Conservation (phyloP, 1,140 invertebrate genomes). For the Bathynomus jamesi region DNA sequence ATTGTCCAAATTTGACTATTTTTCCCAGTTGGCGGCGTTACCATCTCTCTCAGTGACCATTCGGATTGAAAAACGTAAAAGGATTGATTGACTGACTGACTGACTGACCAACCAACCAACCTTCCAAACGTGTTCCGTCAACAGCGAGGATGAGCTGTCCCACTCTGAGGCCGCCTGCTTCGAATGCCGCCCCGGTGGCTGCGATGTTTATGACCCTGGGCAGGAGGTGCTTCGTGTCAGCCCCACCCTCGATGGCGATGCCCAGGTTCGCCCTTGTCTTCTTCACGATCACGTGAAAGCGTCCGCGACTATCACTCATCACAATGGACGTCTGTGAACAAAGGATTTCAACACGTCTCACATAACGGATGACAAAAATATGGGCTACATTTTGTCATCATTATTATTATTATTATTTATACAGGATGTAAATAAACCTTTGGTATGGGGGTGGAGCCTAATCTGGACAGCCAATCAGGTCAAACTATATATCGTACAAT, state of each 20-base stretch:
- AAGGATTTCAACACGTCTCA: background rate
- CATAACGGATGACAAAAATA: background rate
- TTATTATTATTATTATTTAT: no score
- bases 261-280: slow-evolving; percentile 90
- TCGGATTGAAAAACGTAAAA: no score
- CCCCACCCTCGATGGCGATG: slow-evolving; percentile 92
- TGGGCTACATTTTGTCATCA: background rate
- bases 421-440: no score
- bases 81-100: no score
- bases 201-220: slow-evolving; percentile 92
- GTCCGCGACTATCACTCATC: slow-evolving; percentile 30
- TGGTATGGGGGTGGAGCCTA: no score
- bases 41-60: no score
- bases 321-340: slow-evolving; percentile 28
- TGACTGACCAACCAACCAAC: no score
- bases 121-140: slow-evolving; percentile 78
- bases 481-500: no score
- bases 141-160: slow-evolving; percentile 90
- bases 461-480: no score
- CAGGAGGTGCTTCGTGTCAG: slow-evolving; percentile 85
- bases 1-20: no score
- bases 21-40: no score
- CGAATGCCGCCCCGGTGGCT: slow-evolving; percentile 87
- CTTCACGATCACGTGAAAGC: slow-evolving; percentile 48
- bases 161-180: slow-evolving; percentile 81